These are phyloP conservation scores for Phenganax marumi DNA, from an alignment of 92 coral and sea anemone species.

Conservation along the genomic window DNA sequence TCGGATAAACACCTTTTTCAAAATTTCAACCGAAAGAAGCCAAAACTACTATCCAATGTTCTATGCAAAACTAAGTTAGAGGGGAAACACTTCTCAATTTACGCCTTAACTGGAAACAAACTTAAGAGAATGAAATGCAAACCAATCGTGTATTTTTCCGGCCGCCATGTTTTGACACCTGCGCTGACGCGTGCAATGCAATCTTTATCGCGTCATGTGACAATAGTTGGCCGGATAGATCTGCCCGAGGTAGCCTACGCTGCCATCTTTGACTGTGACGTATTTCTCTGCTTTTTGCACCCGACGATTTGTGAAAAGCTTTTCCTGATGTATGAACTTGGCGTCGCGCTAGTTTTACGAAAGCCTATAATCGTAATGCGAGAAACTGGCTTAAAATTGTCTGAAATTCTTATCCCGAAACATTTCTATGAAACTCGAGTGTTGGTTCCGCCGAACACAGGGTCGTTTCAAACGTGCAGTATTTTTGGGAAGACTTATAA, in stretches of 20 bases:
- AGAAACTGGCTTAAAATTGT: constrained; percentile 8
- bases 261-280: constrained; percentile 12
- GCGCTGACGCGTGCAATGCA: neutral
- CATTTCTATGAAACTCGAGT: constrained; percentile 22
- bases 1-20: neutral
- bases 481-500: neutral
- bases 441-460: neutral
- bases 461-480: neutral
- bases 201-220: constrained; percentile 6
- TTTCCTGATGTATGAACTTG: constrained; percentile 24
- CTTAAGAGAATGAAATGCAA: constrained; percentile 1
- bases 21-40: neutral
- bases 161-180: constrained; percentile 20
- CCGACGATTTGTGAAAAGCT: neutral
- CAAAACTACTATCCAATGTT: neutral
- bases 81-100: neutral
- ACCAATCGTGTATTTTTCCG: constrained; percentile 25
- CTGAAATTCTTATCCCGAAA: constrained; percentile 6
- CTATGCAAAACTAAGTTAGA: neutral
- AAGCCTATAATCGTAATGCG: constrained; percentile 17
- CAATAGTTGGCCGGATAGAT: neutral
- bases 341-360: constrained; percentile 20
- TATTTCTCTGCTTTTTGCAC: constrained; percentile 5
- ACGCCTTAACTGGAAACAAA: neutral
- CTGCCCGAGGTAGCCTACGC: constrained; percentile 25